Evolutionary conservation across 2,113 vertebrate genomes (phyloP).

Genomic region (Antigone vipio): DNA sequence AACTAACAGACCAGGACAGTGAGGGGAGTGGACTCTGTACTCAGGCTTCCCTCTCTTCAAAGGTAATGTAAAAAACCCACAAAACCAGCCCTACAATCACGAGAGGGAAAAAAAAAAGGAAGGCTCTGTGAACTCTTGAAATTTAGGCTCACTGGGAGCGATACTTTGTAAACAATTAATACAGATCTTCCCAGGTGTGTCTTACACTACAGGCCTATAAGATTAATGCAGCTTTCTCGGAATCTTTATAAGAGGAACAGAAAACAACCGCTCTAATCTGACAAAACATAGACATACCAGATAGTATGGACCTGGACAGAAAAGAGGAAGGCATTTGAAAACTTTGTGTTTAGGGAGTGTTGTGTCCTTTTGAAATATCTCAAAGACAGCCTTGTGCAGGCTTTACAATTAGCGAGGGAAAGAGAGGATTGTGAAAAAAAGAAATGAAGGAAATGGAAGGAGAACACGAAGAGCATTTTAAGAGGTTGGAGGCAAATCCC

Average conservation of each 20-base stretch:
- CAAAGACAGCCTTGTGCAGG: constrained; percentile 50
- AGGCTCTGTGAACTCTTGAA: not conserved
- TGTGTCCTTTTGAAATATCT: constrained; percentile 20
- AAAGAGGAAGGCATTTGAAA: not conserved
- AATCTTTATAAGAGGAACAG: not conserved
- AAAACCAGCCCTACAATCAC: not conserved
- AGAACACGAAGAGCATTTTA: constrained; percentile 32
- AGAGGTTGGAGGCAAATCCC: constrained; percentile 3
- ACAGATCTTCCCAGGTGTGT: not conserved
- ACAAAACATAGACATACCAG: not conserved
- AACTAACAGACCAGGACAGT: not conserved
- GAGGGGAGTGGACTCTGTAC: not conserved
- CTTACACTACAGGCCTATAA: not conserved
- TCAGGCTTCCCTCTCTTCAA: not conserved
- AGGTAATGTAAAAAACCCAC: not conserved
- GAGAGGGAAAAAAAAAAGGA: not conserved
- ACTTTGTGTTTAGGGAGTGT: not conserved
- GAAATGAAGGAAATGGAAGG: not conserved
- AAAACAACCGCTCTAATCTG: not conserved
- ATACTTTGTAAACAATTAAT: not conserved
- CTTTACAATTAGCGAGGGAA: not conserved
- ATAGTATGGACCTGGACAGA: not conserved
- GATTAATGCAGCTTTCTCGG: not conserved
- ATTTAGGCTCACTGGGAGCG: not conserved
- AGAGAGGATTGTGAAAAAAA: not conserved